Evolutionary conservation across 2,888 invertebrate species (phyloP).

Genomic region (Lepidochitona cinerea): DNA sequence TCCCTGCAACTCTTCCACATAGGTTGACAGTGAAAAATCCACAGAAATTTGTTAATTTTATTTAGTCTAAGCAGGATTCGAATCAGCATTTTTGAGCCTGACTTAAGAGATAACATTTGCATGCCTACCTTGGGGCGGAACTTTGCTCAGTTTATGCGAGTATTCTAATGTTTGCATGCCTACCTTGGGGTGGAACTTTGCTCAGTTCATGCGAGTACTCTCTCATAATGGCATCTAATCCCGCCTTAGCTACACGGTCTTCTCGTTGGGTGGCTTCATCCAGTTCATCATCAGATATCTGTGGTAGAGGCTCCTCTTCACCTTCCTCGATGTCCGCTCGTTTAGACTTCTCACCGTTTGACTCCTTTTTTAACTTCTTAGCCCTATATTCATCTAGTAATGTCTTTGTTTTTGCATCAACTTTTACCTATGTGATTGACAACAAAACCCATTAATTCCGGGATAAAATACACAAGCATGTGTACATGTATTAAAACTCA

Average conservation of each 20-base stretch:
- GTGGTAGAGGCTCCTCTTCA: slow-evolving; percentile 22
- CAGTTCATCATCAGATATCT: slow-evolving; percentile 63
- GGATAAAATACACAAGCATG: too few species aligned
- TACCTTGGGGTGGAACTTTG: slow-evolving; percentile 51
- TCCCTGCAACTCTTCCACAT: too few species aligned
- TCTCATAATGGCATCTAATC: slow-evolving; percentile 84
- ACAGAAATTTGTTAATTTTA: too few species aligned
- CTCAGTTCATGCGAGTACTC: slow-evolving; percentile 78
- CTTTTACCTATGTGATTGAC: slow-evolving; percentile 83
- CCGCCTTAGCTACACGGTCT: slow-evolving; percentile 82
- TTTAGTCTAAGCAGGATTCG: too few species aligned
- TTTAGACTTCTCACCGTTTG: slow-evolving; percentile 45
- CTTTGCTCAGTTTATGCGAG: slow-evolving; percentile 70
- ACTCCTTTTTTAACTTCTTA: slow-evolving; percentile 53
- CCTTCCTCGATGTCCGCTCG: slow-evolving; percentile 47
- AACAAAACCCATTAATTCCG: too few species aligned
- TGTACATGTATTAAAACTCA: too few species aligned
- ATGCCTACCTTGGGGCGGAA: slow-evolving; percentile 45
- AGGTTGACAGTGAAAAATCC: too few species aligned
- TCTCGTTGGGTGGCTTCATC: slow-evolving; percentile 75
- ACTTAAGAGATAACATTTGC: too few species aligned
- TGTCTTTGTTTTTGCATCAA: slow-evolving; percentile 97
- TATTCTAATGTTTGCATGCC: too few species aligned
- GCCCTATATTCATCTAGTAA: slow-evolving; percentile 91
- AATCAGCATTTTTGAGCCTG: too few species aligned